Evolutionary conservation across 1,140 invertebrate genomes (phyloP).

Genomic region (Diabrotica virgifera): DNA sequence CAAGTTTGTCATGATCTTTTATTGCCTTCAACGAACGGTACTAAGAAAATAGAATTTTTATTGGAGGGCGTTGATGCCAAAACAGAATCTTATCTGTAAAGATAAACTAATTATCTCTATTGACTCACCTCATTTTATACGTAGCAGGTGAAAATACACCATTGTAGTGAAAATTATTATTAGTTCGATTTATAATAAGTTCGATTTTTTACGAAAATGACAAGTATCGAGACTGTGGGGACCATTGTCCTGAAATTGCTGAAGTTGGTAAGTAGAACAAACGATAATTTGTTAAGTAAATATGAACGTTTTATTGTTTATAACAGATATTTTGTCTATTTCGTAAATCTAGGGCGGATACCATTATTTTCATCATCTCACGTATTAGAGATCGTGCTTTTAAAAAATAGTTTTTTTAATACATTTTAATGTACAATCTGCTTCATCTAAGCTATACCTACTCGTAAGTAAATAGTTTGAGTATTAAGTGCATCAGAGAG

Average conservation of each 20-base stretch:
- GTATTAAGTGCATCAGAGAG: no score
- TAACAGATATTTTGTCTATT: neutral
- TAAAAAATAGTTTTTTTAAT: no score
- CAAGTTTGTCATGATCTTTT: neutral
- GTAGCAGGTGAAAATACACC: slow-evolving; percentile 21
- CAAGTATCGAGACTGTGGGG: slow-evolving; percentile 70
- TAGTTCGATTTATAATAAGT: neutral
- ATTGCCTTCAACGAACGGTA: neutral
- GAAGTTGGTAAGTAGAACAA: slow-evolving; percentile 67
- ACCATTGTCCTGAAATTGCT: slow-evolving; percentile 73
- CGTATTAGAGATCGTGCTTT: no score
- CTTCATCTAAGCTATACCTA: no score
- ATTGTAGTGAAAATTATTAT: neutral
- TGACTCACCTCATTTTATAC: slow-evolving; percentile 28
- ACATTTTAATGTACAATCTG: no score
- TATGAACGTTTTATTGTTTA: neutral
- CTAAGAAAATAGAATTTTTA: neutral
- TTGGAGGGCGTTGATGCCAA: slow-evolving; percentile 14
- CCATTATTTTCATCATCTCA: neutral
- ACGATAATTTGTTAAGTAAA: neutral
- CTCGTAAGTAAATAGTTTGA: no score
- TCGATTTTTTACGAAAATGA: slow-evolving; percentile 55
- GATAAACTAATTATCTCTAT: slow-evolving; percentile 24
- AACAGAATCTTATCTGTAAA: slow-evolving; percentile 31
- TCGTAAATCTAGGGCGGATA: neutral